These are phyloP conservation scores for Polietes domitor DNA, from an alignment of 2,888 invertebrate species.

Conservation along the genomic window DNA sequence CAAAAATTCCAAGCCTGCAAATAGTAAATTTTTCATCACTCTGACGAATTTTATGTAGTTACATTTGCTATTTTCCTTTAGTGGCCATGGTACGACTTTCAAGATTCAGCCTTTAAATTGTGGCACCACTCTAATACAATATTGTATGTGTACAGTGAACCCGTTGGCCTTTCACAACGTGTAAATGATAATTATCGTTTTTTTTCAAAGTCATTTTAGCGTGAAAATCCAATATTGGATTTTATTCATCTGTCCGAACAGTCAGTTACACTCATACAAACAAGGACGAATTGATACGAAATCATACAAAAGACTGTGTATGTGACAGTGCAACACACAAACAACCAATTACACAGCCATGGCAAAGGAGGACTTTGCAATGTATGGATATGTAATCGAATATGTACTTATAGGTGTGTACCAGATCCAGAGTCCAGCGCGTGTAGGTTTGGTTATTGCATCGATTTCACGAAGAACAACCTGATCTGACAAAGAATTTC, in stretches of 20 bases:
- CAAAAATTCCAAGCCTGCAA: too few species aligned
- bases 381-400: background rate
- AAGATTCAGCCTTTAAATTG: too few species aligned
- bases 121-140: background rate
- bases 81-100: too few species aligned
- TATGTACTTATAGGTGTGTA: background rate
- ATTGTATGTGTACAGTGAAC: background rate
- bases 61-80: too few species aligned
- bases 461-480: background rate
- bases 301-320: constrained; percentile 36
- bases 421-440: too few species aligned
- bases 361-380: constrained; percentile 53
- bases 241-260: constrained; percentile 75
- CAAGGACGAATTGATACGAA: constrained; percentile 36
- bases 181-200: constrained; percentile 78
- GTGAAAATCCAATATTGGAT: constrained; percentile 80
- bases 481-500: constrained; percentile 41
- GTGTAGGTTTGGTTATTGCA: too few species aligned
- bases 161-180: constrained; percentile 73
- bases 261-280: too few species aligned
- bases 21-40: too few species aligned
- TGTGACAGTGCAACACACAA: constrained; percentile 44
- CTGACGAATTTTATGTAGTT: too few species aligned
- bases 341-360: constrained; percentile 73
- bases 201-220: constrained; percentile 80